A percentile compares a stretch with the other conserved stretches of the same genome.
phyloP scores from a whole-genome alignment of 2,888 invertebrate genomes.

The Luperina nickerlii region DNA sequence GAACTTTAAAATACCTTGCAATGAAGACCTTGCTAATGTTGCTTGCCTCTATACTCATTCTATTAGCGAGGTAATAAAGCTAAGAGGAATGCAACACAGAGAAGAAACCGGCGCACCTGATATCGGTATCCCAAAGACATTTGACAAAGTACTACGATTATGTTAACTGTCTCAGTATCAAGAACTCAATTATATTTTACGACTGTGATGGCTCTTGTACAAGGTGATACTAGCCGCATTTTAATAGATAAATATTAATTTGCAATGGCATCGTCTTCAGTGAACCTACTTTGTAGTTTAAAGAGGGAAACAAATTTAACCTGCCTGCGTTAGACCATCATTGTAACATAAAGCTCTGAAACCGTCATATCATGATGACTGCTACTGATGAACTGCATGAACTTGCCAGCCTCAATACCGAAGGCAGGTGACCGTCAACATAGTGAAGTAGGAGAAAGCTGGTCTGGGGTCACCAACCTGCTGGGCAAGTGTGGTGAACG shows the following conservation, averaged over 20 bases:
- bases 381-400: slow-evolving; percentile 45
- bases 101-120: slow-evolving; percentile 40
- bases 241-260: slow-evolving; percentile 14
- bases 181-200: slow-evolving; percentile 29
- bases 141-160: slow-evolving; percentile 46
- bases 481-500: slow-evolving; percentile 37
- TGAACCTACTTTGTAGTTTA: neutral
- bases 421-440: slow-evolving; percentile 41
- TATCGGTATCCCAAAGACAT: slow-evolving; percentile 21
- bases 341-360: slow-evolving; percentile 4
- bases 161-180: slow-evolving; percentile 36
- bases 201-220: slow-evolving; percentile 14
- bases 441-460: slow-evolving; percentile 41
- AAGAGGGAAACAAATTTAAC: neutral
- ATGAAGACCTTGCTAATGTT: slow-evolving; percentile 55
- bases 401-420: slow-evolving; percentile 31
- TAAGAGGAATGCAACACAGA: slow-evolving; percentile 16
- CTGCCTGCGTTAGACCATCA: neutral
- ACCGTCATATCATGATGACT: slow-evolving; percentile 13
- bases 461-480: slow-evolving; percentile 53
- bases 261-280: neutral
- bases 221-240: slow-evolving; percentile 15
- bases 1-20: slow-evolving; percentile 60
- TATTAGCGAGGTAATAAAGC: slow-evolving; percentile 49
- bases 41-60: slow-evolving; percentile 50